Conservation (phyloP, 2,888 invertebrate species). For the Melanophora roralis region DNA sequence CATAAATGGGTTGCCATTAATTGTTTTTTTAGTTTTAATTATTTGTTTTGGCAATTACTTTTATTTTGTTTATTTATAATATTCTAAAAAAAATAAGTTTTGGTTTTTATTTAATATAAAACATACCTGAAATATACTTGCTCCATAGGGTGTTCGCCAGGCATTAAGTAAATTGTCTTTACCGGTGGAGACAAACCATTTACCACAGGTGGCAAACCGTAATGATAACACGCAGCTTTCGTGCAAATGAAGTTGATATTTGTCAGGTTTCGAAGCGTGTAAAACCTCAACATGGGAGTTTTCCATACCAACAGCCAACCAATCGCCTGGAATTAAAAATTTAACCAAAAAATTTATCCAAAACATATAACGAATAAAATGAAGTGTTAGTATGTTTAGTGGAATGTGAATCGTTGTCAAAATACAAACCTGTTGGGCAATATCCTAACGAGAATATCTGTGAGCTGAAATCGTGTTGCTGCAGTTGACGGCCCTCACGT, state of each 20-base stretch:
- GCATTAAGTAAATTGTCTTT: constrained; percentile 98
- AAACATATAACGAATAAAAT: background rate
- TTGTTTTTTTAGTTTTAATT: too few species aligned
- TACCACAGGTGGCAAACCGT: constrained; percentile 95
- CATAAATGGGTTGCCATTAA: too few species aligned
- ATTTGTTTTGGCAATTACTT: too few species aligned
- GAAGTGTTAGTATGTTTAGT: too few species aligned
- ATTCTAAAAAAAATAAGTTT: too few species aligned
- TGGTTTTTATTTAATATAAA: too few species aligned
- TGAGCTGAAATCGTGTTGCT: constrained; percentile 96
- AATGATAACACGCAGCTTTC: constrained; percentile 97
- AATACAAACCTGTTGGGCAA: constrained; percentile 87
- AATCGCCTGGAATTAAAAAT: constrained; percentile 83
- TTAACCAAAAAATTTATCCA: background rate
- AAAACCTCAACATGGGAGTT: constrained; percentile 97
- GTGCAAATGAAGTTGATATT: constrained; percentile 96
- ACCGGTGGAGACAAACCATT: constrained; percentile 99
- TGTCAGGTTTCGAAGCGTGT: constrained; percentile 92
- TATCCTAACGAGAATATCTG: constrained; percentile 92
- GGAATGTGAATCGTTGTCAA: too few species aligned
- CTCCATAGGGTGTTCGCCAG: constrained; percentile 98
- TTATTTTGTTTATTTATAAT: too few species aligned
- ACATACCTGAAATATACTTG: constrained; percentile 96
- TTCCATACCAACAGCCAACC: constrained; percentile 99
- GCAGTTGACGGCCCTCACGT: constrained; percentile 92